Evolutionary conservation across 2,888 invertebrate genomes (phyloP).

Genomic region (Gerris lacustris): DNA sequence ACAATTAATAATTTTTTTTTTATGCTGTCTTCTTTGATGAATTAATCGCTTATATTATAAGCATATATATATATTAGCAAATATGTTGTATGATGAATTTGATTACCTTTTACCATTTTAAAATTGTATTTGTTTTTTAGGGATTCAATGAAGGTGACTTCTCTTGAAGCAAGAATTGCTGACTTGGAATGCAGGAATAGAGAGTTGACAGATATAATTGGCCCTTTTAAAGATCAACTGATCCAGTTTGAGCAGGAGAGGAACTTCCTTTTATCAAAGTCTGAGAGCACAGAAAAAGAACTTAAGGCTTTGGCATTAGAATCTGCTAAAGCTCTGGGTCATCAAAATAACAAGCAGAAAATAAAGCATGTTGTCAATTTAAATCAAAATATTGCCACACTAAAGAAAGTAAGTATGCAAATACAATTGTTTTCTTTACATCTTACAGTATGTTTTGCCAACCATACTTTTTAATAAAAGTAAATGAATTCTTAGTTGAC

Average conservation of each 20-base stretch:
- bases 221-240: slow-evolving; percentile 39
- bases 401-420: slow-evolving; percentile 22
- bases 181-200: slow-evolving; percentile 32
- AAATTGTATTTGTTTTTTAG: slow-evolving; percentile 36
- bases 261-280: slow-evolving; percentile 36
- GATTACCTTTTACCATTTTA: too few species aligned
- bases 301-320: slow-evolving; percentile 43
- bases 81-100: too few species aligned
- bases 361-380: slow-evolving; percentile 40
- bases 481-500: too few species aligned
- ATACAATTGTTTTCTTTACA: neutral
- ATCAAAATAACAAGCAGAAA: slow-evolving; percentile 53
- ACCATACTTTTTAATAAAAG: neutral
- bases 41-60: too few species aligned
- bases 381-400: slow-evolving; percentile 20
- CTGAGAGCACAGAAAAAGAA: slow-evolving; percentile 39
- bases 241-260: slow-evolving; percentile 41
- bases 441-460: too few species aligned
- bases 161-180: slow-evolving; percentile 42
- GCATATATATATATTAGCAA: too few species aligned
- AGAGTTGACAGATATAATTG: slow-evolving; percentile 35
- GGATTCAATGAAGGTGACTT: slow-evolving; percentile 45
- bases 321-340: slow-evolving; percentile 49
- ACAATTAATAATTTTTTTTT: too few species aligned
- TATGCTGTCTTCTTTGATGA: too few species aligned